These are phyloP conservation scores for Lasioglossum leucozonium DNA, from an alignment of 2,888 invertebrate genomes.

Conservation along the genomic window DNA sequence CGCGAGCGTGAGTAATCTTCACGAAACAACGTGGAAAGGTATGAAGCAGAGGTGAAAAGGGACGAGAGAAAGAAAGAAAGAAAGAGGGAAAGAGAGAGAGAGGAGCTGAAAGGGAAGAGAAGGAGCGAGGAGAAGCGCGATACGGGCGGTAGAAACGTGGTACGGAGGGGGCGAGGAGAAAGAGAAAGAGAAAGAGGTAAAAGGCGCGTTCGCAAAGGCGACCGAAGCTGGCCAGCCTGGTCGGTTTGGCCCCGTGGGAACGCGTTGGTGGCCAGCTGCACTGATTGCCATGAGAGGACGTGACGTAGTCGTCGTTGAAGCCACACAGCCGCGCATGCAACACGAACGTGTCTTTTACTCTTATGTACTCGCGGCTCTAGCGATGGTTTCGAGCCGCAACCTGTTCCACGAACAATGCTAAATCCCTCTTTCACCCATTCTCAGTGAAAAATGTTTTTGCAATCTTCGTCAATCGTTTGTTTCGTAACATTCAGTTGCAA, in stretches of 20 bases:
- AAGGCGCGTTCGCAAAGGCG: constrained; percentile 71
- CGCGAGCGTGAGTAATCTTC: constrained; percentile 65
- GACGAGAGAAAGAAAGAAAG: constrained; percentile 11
- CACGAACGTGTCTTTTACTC: constrained; percentile 62
- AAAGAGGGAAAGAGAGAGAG: constrained; percentile 1
- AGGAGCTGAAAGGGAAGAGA: constrained; percentile 8
- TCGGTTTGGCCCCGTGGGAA: constrained; percentile 82
- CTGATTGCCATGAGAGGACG: constrained; percentile 82
- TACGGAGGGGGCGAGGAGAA: constrained; percentile 32
- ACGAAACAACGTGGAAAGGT: constrained; percentile 63
- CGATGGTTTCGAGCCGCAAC: constrained; percentile 51
- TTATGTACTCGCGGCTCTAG: constrained; percentile 55
- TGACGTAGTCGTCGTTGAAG: constrained; percentile 75
- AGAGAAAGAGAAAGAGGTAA: constrained; percentile 66
- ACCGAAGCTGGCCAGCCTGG: constrained; percentile 72
- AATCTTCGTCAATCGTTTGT: not conserved
- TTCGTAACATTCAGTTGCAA: not conserved
- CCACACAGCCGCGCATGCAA: constrained; percentile 58
- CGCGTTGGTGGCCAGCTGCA: constrained; percentile 84
- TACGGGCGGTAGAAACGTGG: constrained; percentile 18
- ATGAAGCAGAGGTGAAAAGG: constrained; percentile 57
- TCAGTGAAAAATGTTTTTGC: not conserved
- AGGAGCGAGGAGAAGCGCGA: not conserved
- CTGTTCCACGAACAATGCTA: not conserved
- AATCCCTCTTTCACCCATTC: not conserved